A percentile compares a stretch with the other conserved stretches of the same genome.
Evolutionary conservation across 2,888 invertebrate genomes (phyloP).

Genomic region (Thalpophila matura): DNA sequence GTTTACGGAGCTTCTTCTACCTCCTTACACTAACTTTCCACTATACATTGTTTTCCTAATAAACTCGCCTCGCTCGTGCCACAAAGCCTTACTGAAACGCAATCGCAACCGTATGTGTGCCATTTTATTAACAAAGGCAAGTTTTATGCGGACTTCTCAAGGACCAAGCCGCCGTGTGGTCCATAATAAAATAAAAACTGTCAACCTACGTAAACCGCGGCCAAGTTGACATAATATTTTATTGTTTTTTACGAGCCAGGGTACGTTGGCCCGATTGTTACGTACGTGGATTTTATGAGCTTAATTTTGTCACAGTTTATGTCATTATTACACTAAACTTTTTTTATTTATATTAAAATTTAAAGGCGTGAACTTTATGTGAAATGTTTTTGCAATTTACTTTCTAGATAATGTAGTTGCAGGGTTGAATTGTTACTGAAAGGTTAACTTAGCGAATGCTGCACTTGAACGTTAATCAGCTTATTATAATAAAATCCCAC

Average conservation of each 20-base stretch:
- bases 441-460: background rate
- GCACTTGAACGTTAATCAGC: background rate
- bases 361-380: slow-evolving; percentile 41
- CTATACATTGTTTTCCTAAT: slow-evolving; percentile 28
- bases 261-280: slow-evolving; percentile 45
- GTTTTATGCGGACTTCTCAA: slow-evolving; percentile 53
- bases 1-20: too few species aligned
- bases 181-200: slow-evolving; percentile 58
- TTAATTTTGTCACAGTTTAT: slow-evolving; percentile 49
- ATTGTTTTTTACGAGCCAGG: slow-evolving; percentile 52
- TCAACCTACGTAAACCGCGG: slow-evolving; percentile 57
- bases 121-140: slow-evolving; percentile 54
- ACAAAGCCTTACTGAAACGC: slow-evolving; percentile 40
- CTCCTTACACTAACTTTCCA: too few species aligned
- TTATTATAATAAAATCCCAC: too few species aligned
- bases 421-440: slow-evolving; percentile 5
- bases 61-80: slow-evolving; percentile 12
- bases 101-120: slow-evolving; percentile 34
- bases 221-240: slow-evolving; percentile 58
- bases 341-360: slow-evolving; percentile 40
- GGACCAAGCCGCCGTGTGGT: slow-evolving; percentile 58
- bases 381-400: slow-evolving; percentile 35
- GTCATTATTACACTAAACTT: slow-evolving; percentile 53
- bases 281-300: slow-evolving; percentile 44
- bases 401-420: slow-evolving; percentile 20